These are phyloP conservation scores for Macrobrachium nipponense DNA, from an alignment of 1,140 invertebrate species.

Conservation along the genomic window DNA sequence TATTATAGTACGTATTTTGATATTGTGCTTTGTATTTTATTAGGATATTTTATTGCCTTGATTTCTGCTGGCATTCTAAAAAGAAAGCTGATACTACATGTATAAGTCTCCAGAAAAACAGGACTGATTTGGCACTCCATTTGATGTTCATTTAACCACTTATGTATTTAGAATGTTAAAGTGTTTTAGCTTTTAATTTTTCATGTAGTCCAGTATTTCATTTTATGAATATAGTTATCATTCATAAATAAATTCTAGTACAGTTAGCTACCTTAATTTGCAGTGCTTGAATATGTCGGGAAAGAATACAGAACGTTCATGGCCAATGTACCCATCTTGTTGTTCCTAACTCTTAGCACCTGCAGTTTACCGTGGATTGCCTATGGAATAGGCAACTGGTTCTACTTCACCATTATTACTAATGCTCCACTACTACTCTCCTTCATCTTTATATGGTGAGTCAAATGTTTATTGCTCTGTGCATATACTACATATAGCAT, in stretches of 20 bases:
- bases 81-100: too few species aligned
- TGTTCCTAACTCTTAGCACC: constrained; percentile 17
- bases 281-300: constrained; percentile 36
- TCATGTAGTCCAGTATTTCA: too few species aligned
- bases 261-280: neutral
- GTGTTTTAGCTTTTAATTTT: too few species aligned
- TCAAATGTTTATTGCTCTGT: neutral
- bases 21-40: too few species aligned
- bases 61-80: too few species aligned
- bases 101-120: too few species aligned
- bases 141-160: too few species aligned
- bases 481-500: too few species aligned
- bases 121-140: too few species aligned
- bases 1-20: too few species aligned
- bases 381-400: constrained; percentile 6
- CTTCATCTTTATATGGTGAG: constrained; percentile 21
- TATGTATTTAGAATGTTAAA: too few species aligned
- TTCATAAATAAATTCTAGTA: neutral
- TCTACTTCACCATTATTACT: constrained; percentile 6
- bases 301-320: constrained; percentile 32
- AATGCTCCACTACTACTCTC: neutral
- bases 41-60: too few species aligned
- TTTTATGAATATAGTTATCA: neutral
- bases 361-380: constrained; percentile 41
- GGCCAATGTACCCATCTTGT: constrained; percentile 39